These are phyloP conservation scores for Drosophila silvestris DNA, from an alignment of 2,888 invertebrate species.

Conservation along the genomic window DNA sequence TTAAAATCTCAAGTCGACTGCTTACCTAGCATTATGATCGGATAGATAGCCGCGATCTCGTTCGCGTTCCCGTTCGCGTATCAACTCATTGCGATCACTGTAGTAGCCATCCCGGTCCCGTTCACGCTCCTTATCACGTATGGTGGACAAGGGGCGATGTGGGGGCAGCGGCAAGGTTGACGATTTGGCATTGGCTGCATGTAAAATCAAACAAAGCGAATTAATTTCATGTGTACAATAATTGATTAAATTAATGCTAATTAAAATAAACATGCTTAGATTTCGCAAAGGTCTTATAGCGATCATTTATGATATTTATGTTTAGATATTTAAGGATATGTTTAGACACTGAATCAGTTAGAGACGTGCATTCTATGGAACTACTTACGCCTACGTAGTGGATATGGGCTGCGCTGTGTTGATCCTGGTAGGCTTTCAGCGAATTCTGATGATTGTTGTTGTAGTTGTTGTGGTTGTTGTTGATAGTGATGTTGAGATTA, in stretches of 20 bases:
- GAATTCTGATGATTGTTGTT: slow-evolving; percentile 88
- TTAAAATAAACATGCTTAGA: slow-evolving; percentile 18
- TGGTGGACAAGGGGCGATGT: slow-evolving; percentile 87
- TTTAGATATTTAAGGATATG: slow-evolving; percentile 24
- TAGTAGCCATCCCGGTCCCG: slow-evolving; percentile 94
- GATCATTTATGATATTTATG: slow-evolving; percentile 15
- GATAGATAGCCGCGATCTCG: slow-evolving; percentile 91
- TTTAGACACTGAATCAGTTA: slow-evolving; percentile 35
- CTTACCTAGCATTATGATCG: slow-evolving; percentile 91
- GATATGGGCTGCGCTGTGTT: slow-evolving; percentile 94
- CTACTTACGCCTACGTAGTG: slow-evolving; percentile 93
- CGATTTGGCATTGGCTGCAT: slow-evolving; percentile 90
- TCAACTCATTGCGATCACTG: slow-evolving; percentile 94
- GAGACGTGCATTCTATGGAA: slow-evolving; percentile 67
- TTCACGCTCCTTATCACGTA: slow-evolving; percentile 87
- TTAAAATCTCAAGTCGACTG: accelerated
- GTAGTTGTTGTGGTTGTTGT: slow-evolving; percentile 46
- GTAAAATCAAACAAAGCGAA: not conserved
- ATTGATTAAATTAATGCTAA: slow-evolving; percentile 13
- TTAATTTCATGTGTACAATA: not conserved
- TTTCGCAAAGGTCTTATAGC: not conserved
- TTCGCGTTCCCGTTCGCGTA: slow-evolving; percentile 91
- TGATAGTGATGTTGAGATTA: slow-evolving; percentile 28
- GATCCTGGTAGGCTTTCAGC: slow-evolving; percentile 94
- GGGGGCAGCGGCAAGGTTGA: slow-evolving; percentile 93